Conservation (phyloP, 2,797 vertebrate genomes). For the Leucoraja ocellata region DNA sequence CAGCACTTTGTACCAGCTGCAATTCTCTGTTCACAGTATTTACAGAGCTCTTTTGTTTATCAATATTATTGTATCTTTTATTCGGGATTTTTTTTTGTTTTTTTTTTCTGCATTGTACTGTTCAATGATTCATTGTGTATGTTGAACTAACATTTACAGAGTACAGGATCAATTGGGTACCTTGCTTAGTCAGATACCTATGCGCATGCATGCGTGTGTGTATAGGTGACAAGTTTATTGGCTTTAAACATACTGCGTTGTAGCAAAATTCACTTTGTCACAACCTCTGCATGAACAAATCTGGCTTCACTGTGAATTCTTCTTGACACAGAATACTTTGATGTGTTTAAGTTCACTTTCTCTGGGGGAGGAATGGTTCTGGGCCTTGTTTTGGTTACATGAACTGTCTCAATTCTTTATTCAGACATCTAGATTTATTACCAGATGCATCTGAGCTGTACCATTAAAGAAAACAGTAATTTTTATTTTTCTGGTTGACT, state of each 20-base stretch:
- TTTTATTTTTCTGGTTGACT: not conserved
- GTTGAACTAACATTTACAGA: conserved; percentile 19
- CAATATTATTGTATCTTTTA: not conserved
- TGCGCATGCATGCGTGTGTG: not conserved
- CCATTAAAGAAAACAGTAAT: not conserved
- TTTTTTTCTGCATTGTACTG: not conserved
- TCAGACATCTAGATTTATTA: not conserved
- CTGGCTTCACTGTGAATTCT: not conserved
- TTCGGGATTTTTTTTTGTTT: not conserved
- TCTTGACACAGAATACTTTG: not conserved
- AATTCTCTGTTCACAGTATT: conserved; percentile 7
- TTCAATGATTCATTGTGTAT: conserved; percentile 1
- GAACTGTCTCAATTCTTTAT: not conserved
- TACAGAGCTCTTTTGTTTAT: conserved; percentile 3
- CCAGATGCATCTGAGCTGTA: not conserved
- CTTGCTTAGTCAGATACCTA: not conserved
- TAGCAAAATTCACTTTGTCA: not conserved
- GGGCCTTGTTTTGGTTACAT: not conserved
- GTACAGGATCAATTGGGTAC: conserved; percentile 25
- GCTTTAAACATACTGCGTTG: not conserved
- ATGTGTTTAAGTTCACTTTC: not conserved
- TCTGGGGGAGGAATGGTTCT: not conserved
- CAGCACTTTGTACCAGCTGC: not conserved
- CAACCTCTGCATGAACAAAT: not conserved
- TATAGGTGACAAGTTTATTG: not conserved